Base-by-base conservation (phyloP, 1,140 invertebrate species). In the Himalopsyche phryganea region DNA sequence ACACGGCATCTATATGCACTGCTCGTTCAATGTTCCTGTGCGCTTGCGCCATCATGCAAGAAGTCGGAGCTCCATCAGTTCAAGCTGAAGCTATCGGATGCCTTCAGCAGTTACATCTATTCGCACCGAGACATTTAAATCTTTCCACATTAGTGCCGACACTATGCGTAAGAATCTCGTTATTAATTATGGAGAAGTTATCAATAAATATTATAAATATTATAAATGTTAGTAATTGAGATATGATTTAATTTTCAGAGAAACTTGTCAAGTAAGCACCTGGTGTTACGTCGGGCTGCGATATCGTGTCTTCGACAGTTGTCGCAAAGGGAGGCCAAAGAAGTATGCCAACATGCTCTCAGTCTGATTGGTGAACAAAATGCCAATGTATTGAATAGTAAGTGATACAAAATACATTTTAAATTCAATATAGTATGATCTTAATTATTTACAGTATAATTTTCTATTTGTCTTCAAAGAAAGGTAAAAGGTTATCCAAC, bases 61-160 rank as follows among this genome's bases (percentile, higher is more conserved):
- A 93, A 69, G 92, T 96, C 71, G 82, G 87, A 50, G 90, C 94
- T 75, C 87, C 89, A 1, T 77, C 94, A 13, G 94, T 98, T 1
- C 91, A 98, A 75, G 92, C 95, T 0, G 96, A 98, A 76, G 95
- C 96, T 6, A 92, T 95, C 9, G 87, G 90, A 19, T 98, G 96
- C 71, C 82, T 98, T 35, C 98, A 99, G 71, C 94, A 99, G 69
- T 79, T 99, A 49, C 97, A 99, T 80, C 81, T 99, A 71, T 99
- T 99, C 79, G 95, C 95, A 58, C 94, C 95, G 0, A 81, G 88
- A 65, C 92, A 96, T 71, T 89, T 98, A 44, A 96, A 98, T 76
- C 78, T 98, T 55, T 90, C 91, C 55, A 88, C 89, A 5, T 79
- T 99, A 2, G 94, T 99, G 58, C 94, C 95, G 28, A 91, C 90